Evolutionary conservation across 2,888 invertebrate species (phyloP), one percentile per base, ranked within the genome.

Genomic region (Pollenia griseotomentosa): DNA sequence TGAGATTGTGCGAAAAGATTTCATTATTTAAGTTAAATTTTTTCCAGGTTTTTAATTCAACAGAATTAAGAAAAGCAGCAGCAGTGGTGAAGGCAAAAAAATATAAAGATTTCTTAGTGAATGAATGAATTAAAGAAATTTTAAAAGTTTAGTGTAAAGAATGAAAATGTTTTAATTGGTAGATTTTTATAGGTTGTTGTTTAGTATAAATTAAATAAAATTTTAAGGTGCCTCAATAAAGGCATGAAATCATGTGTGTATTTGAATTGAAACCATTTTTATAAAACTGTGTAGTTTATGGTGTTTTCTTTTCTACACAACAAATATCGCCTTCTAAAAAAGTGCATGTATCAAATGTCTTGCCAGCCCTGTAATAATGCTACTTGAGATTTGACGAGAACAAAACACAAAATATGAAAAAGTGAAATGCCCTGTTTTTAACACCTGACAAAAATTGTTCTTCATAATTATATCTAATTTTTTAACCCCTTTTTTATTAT

Each of bases 1-100:
- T 93, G 92, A 93, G 93, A 93, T 93, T 92, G 93, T 93, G 93
- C 93, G 93, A 93, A 93, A 89, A 93, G 93, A 93, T 93, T 92
- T 93, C 92, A 89, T 88, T 88, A 89, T 89, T 89, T 89, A 83
- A 86, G 78, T 81, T 83, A 83, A 74, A 40, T 57, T 81, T 81
- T 65, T 74, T 57, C 10, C 70, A 42, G 7, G 7, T 55, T 59
- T 42, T 81, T 74, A 66, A 85, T 75, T 87, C 65, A 78, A 79
- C 66, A 59, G 77, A 81, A 81, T 68, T 33, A 53, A 65, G 23
- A 40, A 16, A 68, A 66, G 40, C 23, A 57, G 57, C 40, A 48
- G n/a, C 9, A 46, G 23, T 10, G n/a, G 33, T 33, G n/a, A 65
- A 53, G 19, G n/a, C 46, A 55, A n/a, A 51, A 9, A 40, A 55